Evolutionary conservation across 2,888 invertebrate species (phyloP).

Genomic region (Microplitis deprimator): DNA sequence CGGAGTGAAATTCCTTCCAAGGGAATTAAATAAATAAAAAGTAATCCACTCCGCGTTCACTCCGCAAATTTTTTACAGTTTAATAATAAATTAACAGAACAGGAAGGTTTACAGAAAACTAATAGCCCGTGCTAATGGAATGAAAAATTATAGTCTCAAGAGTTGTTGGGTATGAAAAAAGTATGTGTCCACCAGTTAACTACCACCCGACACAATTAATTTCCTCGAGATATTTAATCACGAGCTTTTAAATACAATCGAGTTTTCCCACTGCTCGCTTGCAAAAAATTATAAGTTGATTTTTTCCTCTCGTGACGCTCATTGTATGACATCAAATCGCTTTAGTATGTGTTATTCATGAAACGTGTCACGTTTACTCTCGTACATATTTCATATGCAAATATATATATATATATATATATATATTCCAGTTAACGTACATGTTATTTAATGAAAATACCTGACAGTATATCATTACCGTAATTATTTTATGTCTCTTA

Average conservation of each 20-base stretch:
- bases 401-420: slow-evolving; percentile 32
- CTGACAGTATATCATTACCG: slow-evolving; percentile 9
- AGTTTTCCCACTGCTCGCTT: not conserved
- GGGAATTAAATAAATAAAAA: no score
- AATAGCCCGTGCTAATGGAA: slow-evolving; percentile 7
- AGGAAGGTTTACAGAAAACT: not conserved
- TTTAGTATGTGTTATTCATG: slow-evolving; percentile 41
- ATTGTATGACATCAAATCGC: slow-evolving; percentile 45
- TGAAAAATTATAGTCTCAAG: slow-evolving; percentile 16
- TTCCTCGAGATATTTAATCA: slow-evolving; percentile 40
- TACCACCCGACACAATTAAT: slow-evolving; percentile 44
- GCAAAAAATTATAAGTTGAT: not conserved
- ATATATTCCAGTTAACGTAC: slow-evolving; percentile 6
- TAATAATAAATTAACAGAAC: no score
- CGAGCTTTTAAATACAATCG: slow-evolving; percentile 46
- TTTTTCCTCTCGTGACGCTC: slow-evolving; percentile 45
- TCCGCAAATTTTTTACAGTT: no score
- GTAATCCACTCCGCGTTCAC: no score
- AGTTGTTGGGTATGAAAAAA: no score
- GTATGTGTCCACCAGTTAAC: slow-evolving; percentile 37
- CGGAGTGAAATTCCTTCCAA: no score
- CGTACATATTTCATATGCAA: slow-evolving; percentile 53
- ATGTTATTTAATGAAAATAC: slow-evolving; percentile 29
- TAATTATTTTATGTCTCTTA: slow-evolving; percentile 19
- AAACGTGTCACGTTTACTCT: slow-evolving; percentile 43